Evolutionary conservation across 2,888 invertebrate genomes (phyloP), one percentile per base, ranked within the genome.

Genomic region (Daptonema setosum): DNA sequence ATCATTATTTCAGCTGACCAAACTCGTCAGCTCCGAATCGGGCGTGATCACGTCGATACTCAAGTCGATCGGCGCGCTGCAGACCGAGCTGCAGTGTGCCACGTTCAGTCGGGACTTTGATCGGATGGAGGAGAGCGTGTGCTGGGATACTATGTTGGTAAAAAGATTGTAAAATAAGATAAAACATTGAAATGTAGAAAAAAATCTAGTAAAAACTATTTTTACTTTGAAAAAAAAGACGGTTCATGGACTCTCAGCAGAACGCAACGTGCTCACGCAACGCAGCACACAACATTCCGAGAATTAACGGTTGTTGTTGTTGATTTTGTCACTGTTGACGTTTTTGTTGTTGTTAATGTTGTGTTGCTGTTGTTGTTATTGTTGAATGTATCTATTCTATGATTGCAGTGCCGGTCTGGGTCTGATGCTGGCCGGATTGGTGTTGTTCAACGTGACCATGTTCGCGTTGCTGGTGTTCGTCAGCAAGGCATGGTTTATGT

Each of bases 401-500:
- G 8, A 35, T 52, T 2, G 20, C 50, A 67, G 68, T 24, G 57
- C 64, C 25, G 68, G 68, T 35, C 58, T 63, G 28, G 55, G 58
- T 11, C 56, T 68, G 25, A 58, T 66, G 50, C 52, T 63, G 24
- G 26, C 63, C 43, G 61, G 62, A n/a, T 59, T 67, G 52, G 47
- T 68, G 20, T 56, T 63, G n/a, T 60, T 68, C 28, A 64, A 64
- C 30, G 48, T 66, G n/a, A 59, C 63, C 51, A 58, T 68, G 51
- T 66, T 66, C 61, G 54, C 62, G 25, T 58, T 68, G 28, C 62
- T 68, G 53, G 57, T 68, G 54, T 59, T 66, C 50, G 67, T 66
- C 25, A 65, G 64, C 17, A 64, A 63, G 57, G 64, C 67, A 1
- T 67, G 67, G 67, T 60, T 62, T 51, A 58, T 67, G 24, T 67